Base-by-base conservation (phyloP, 2,113 vertebrate genomes). In the Acrocephalus kingi region DNA sequence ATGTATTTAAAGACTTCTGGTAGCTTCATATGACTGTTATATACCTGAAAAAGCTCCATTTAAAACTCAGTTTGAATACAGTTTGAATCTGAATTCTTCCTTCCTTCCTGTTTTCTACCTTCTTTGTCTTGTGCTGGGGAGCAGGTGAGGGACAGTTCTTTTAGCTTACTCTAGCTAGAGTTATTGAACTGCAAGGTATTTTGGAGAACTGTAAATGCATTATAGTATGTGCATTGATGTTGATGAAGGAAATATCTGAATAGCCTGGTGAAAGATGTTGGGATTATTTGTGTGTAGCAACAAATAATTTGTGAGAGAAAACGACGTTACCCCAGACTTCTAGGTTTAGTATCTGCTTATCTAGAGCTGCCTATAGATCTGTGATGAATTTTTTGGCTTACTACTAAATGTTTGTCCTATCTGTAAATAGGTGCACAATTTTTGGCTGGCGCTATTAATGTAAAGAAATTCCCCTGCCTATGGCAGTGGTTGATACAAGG, bases 341-440 rank as follows among this genome's bases (percentile, higher is more conserved):
- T 87, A 93, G 93, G 82, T 76, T 97, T 94, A 95, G 66, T 89
- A 61, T 84, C 80, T 93, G 75, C 61, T 93, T 82, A 83, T 87
- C 95, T 88, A 54, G 97, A 96, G 95, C 94, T 96, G 77, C 67
- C 91, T 94, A 21, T 51, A 85, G 55, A 76, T 96, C 90, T 97
- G 91, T 97, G 95, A 94, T 96, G 82, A 95, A 63, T 96, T 93
- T 79, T 96, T 97, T 92, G 59, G 86, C 84, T 94, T 96, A 75
- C 61, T 94, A 67, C 75, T 94, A 94, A 49, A 31, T 66, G 78
- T 87, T 78, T 87, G 48, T 82, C 61, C 43, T 94, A 10, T 62
- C 23, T 87, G 90, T 97, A 95, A 86, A 54, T 96, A 97, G 94
- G 82, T 96, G 94, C 89, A 89, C 72, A 94, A 76, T 93, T 97